Conservation (phyloP, 2,888 invertebrate species). For the Drosophila borborema region DNA sequence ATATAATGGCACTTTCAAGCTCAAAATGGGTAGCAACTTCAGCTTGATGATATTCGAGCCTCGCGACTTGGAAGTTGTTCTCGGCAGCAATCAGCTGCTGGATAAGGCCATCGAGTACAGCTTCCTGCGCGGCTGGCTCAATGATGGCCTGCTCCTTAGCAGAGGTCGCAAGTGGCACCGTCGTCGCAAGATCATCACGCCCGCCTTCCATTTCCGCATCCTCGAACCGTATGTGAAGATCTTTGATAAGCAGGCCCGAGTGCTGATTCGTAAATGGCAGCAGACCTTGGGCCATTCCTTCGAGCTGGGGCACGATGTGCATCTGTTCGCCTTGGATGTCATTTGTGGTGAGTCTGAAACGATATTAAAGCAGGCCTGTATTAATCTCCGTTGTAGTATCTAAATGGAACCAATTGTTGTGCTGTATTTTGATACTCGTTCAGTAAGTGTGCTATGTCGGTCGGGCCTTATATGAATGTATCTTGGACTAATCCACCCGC, state of each 20-base stretch:
- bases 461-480: too few relatives aligned
- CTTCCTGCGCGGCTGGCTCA: constrained; percentile 85
- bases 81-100: constrained; percentile 82
- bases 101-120: constrained; percentile 87
- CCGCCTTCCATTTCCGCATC: constrained; percentile 92
- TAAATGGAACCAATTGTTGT: too few relatives aligned
- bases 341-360: constrained; percentile 86
- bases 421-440: too few relatives aligned
- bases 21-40: constrained; percentile 75
- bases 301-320: constrained; percentile 87
- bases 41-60: constrained; percentile 59
- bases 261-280: constrained; percentile 84
- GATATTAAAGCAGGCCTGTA: not conserved
- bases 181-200: constrained; percentile 90
- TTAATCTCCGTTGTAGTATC: not conserved
- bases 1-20: constrained; percentile 50
- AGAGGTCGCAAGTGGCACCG: constrained; percentile 84
- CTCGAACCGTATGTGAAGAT: constrained; percentile 90
- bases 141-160: constrained; percentile 87
- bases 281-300: constrained; percentile 82
- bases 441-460: constrained; percentile 18
- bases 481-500: too few relatives aligned
- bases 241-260: constrained; percentile 88
- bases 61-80: constrained; percentile 72
- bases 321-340: constrained; percentile 87